Base-by-base conservation (phyloP, 2,888 invertebrate genomes). In the Portevinia maculata region DNA sequence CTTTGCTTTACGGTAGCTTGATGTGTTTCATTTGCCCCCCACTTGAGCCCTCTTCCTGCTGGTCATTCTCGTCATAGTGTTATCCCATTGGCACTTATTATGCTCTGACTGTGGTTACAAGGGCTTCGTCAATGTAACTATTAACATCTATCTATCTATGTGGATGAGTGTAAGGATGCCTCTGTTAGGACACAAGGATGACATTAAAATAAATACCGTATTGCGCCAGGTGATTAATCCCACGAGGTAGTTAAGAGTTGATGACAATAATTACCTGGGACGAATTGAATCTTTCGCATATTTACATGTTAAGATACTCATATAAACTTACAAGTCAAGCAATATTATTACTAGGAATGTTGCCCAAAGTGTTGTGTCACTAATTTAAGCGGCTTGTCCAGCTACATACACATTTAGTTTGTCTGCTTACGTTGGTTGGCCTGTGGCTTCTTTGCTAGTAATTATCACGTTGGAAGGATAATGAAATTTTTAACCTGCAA, bases 191-290 rank as follows among this genome's bases (percentile, higher is more conserved):
- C 48, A 53, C 32, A 30, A 55, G 48, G 55, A 65, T 71, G 65
- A 57, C 32, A 67, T 53, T 67, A 55, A 62, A 76, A 60, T 85
- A 84, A 85, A 71, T 76, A 67, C 67, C 70, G 64, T 74, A 79
- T 50, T 73, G 73, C 84, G 79, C 53, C 79, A 70, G 73, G 65
- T 84, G 85, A 79, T 85, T 85, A 85, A 84, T 76, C 85, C 69
- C 79, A 55, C 9, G 74, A 79, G 85, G 69, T 69, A 76, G 64
- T 79, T 76, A 76, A 76, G 70, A 74, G 76, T 70, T 85, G 84
- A 84, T 84, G 84, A 79, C 73, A 69, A 73, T 83, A 83, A 83
- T 78, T 83, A 67, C 67, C 50, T 37, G 37, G 41, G 32, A 41
- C 53, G 65, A 78, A 83, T 78, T 83, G 67, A 81, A 83, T 71